Percentiles rank a stretch among this genome's conserved stretches.
Conservation (phyloP, 2,113 vertebrate genomes). For the Bubo scandiacus region DNA sequence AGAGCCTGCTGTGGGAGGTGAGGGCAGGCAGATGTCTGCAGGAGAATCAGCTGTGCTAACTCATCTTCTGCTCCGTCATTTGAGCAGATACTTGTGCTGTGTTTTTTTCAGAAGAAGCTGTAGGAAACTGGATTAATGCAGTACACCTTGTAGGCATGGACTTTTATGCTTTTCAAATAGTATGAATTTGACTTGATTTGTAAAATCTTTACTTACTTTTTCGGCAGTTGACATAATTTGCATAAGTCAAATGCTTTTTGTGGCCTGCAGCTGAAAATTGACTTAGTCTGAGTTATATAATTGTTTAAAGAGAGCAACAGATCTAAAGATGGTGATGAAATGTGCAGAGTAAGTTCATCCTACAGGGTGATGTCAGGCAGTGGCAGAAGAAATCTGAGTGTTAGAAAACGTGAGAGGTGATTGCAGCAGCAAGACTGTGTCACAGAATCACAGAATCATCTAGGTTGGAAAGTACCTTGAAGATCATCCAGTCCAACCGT, state of each 20-base stretch:
- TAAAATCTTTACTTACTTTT: background rate
- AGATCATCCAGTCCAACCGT: too few species aligned
- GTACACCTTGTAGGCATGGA: background rate
- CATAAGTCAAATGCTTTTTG: background rate
- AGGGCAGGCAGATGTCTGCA: background rate
- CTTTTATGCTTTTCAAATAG: background rate
- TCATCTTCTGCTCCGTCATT: background rate
- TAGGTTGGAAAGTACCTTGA: too few species aligned
- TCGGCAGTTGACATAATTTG: background rate
- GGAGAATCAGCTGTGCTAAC: background rate
- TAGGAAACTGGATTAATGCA: background rate
- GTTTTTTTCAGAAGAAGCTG: background rate
- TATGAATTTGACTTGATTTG: background rate
- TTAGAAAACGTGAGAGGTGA: background rate
- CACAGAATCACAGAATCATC: too few species aligned
- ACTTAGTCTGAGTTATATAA: background rate
- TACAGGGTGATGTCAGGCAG: background rate
- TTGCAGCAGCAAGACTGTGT: background rate
- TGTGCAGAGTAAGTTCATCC: background rate
- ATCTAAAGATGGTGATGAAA: background rate
- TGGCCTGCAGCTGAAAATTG: background rate
- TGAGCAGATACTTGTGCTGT: background rate
- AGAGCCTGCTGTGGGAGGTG: background rate
- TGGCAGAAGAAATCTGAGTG: background rate
- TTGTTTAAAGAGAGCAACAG: background rate